These are phyloP conservation scores for Glyphotaelius pellucidus DNA, from an alignment of 2,888 invertebrate species.

Conservation along the genomic window DNA sequence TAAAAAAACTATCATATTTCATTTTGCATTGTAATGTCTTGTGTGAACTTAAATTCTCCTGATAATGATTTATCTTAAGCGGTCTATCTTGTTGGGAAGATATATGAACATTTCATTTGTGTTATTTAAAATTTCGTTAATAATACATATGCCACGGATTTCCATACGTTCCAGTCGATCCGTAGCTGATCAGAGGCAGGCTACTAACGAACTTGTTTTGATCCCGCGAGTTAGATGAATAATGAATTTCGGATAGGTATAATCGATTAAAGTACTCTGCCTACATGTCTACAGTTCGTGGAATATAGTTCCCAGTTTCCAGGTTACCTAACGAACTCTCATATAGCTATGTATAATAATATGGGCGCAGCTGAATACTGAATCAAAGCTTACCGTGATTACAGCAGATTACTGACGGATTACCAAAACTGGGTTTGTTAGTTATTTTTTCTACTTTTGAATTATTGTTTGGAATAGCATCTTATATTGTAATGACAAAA, in stretches of 20 bases:
- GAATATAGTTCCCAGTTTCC: slow-evolving; percentile 18
- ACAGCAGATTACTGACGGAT: not conserved
- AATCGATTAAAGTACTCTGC: slow-evolving; percentile 51
- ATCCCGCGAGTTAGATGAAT: slow-evolving; percentile 45
- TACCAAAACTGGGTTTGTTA: not conserved
- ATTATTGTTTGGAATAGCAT: not conserved
- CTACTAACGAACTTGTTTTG: slow-evolving; percentile 53
- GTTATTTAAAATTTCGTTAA: slow-evolving; percentile 19
- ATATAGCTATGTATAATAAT: slow-evolving; percentile 5
- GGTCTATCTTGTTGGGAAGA: not conserved
- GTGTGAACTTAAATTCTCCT: not conserved
- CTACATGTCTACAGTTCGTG: not conserved
- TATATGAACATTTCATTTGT: slow-evolving; percentile 6
- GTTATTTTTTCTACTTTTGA: not conserved
- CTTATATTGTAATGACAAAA: not conserved
- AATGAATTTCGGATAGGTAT: slow-evolving; percentile 37
- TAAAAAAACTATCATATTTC: not conserved
- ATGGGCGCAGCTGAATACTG: not conserved
- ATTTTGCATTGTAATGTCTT: not conserved
- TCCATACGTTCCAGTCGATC: not conserved
- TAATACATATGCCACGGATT: slow-evolving; percentile 13
- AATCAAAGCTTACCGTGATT: slow-evolving; percentile 4
- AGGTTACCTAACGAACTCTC: not conserved
- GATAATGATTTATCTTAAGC: not conserved
- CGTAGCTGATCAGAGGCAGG: slow-evolving; percentile 19